phyloP scores from a whole-genome alignment of 2,797 vertebrate species.

The Trachops cirrhosus region DNA sequence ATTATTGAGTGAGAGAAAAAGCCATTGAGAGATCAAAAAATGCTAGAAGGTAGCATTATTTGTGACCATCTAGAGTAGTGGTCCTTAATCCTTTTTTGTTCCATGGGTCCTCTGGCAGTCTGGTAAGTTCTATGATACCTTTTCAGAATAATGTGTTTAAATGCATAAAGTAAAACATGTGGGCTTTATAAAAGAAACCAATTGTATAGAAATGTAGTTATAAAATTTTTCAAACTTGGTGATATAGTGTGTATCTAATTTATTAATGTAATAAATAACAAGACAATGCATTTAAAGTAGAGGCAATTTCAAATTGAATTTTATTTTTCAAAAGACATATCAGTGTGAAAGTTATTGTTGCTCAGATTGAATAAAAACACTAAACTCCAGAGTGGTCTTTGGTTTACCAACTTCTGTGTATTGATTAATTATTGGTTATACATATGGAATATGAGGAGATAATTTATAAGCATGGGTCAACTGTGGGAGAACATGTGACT shows the following conservation, averaged over 20 bases:
- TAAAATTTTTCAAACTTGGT: not conserved
- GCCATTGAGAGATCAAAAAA: not conserved
- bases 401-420: not conserved
- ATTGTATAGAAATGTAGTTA: not conserved
- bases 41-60: not conserved
- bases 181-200: not conserved
- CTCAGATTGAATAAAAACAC: conserved; percentile 4
- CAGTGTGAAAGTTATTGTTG: not conserved
- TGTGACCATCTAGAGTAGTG: not conserved
- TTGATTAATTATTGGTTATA: not conserved
- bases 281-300: not conserved
- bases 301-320: not conserved
- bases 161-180: not conserved
- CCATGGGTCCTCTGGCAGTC: not conserved
- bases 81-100: not conserved
- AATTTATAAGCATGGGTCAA: not conserved
- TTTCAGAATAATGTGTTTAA: not conserved
- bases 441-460: not conserved
- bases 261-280: not conserved
- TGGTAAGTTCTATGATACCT: not conserved
- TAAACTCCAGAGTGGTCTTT: not conserved
- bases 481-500: not conserved
- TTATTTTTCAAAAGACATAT: not conserved
- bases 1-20: not conserved
- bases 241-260: not conserved